Evolutionary conservation across 2,113 vertebrate species (phyloP), one percentile per base, ranked within the genome.

Genomic region (Crotalus tigris): DNA sequence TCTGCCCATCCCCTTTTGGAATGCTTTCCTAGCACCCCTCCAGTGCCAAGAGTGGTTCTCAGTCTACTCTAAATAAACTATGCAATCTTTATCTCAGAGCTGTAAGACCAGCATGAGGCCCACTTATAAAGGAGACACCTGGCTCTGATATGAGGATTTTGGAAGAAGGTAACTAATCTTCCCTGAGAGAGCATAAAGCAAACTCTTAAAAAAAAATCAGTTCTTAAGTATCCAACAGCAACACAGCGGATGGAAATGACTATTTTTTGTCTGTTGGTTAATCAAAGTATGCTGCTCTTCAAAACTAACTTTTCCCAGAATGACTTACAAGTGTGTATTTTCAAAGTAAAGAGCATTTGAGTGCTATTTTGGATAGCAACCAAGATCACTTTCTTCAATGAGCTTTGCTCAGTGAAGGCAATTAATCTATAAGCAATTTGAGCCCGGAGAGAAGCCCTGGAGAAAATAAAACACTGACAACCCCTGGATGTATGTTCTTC

Each of bases 301-400:
- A 81, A 81, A 81, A 81, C 17, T 81, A 39, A 44, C 15, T 81
- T 44, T 81, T 44, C 33, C 75, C 75, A 21, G 15, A 81, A 44
- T 81, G 75, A 81, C 33, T 44, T 81, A 81, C 75, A 81, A 81
- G 33, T 44, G 17, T 81, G 33, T 44, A 81, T 0, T 58, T 12
- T 51, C 21, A 59, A 29, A 85, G 8, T 0, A 29, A 81, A 44
- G 69, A 39, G 46, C 58, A 44, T 33, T 1, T 69, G 24, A 39
- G n/a, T 69, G 55, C 64, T 55, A 29, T 49, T 75, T 1, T 0
- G 0, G 89, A 51, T 33, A 53, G 10, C 51, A 21, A n/a, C 29
- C 2, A 26, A 87, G 86, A 64, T 59, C 39, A n/a, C 17, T 81
- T 21, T 1, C 61, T 10, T 44, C 1, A 1, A 21, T 0, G 0